phyloP scores from a whole-genome alignment of 2,113 vertebrate species.

The Boulengerochromis microlepis region DNA sequence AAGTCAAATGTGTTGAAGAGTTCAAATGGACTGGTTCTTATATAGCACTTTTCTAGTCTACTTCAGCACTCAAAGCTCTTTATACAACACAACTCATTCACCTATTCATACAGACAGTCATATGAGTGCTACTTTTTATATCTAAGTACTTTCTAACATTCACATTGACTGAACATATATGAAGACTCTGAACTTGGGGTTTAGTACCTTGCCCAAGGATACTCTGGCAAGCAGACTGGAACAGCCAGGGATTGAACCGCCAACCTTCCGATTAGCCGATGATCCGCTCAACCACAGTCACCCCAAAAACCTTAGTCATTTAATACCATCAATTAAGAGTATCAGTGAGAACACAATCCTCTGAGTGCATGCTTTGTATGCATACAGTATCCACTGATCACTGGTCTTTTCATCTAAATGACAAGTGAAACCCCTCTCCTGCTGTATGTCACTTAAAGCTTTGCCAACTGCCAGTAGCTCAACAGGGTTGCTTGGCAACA shows the following conservation, averaged over 20 bases:
- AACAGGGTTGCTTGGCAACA: conserved; percentile 57
- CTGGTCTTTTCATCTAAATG: background rate
- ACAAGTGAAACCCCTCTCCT: background rate
- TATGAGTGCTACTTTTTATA: background rate
- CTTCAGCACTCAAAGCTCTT: background rate
- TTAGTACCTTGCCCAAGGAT: background rate
- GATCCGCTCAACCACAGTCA: background rate
- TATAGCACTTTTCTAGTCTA: background rate
- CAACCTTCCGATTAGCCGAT: background rate
- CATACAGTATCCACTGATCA: background rate
- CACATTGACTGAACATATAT: background rate
- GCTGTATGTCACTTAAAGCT: conserved; percentile 1
- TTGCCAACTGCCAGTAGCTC: conserved; percentile 27
- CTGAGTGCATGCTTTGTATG: background rate
- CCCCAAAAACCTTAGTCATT: background rate
- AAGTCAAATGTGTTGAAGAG: background rate
- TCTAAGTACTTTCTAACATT: background rate
- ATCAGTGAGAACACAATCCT: background rate
- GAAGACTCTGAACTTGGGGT: background rate
- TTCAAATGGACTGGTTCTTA: background rate
- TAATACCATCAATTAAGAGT: background rate
- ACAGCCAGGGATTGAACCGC: background rate
- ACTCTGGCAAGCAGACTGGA: background rate
- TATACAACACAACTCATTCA: background rate
- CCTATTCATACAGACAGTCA: background rate